Conservation (phyloP, 2,888 invertebrate species). For the Orthosia gothica region DNA sequence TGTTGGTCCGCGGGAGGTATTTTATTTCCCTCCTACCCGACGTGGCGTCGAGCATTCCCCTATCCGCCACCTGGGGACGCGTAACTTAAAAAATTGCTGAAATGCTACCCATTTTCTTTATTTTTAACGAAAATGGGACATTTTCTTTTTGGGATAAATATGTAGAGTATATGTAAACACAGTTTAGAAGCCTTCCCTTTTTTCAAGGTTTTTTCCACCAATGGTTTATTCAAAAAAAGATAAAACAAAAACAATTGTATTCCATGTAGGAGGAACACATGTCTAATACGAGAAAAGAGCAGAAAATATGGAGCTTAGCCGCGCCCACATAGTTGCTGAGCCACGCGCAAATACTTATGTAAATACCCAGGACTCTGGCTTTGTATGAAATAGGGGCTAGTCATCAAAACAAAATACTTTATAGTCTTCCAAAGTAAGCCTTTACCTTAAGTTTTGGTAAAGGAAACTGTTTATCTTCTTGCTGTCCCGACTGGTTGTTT, state of each 20-base stretch:
- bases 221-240: background rate
- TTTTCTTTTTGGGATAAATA: too few species aligned
- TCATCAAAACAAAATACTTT: slow-evolving; percentile 36
- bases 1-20: too few species aligned
- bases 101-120: too few species aligned
- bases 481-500: slow-evolving; percentile 15
- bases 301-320: slow-evolving; percentile 32
- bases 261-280: background rate
- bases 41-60: too few species aligned
- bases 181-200: background rate
- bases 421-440: slow-evolving; percentile 23
- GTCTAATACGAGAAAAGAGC: slow-evolving; percentile 24
- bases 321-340: slow-evolving; percentile 42
- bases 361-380: slow-evolving; percentile 25
- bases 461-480: slow-evolving; percentile 41
- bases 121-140: too few species aligned
- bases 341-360: slow-evolving; percentile 38
- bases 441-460: slow-evolving; percentile 37
- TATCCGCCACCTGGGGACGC: too few species aligned
- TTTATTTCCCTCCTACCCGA: too few species aligned
- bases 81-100: too few species aligned
- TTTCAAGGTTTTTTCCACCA: too few species aligned
- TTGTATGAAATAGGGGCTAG: slow-evolving; percentile 18
- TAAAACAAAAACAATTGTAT: background rate
- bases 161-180: background rate